These are phyloP conservation scores for Taurulus bubalis DNA, from an alignment of 2,113 vertebrate genomes.

Conservation along the genomic window DNA sequence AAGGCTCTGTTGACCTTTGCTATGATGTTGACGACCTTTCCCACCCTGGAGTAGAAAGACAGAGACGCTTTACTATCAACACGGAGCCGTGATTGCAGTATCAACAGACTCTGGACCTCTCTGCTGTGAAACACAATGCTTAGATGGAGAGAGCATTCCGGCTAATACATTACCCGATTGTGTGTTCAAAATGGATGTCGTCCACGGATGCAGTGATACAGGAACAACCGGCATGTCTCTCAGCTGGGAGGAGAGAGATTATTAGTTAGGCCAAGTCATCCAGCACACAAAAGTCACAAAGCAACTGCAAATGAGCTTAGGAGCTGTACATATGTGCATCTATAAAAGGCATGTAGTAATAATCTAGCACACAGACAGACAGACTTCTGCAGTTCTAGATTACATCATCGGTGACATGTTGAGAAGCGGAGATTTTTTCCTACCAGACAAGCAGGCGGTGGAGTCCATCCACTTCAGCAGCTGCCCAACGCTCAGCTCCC, in stretches of 20 bases:
- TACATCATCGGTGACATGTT: not conserved
- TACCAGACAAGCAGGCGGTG: slow-evolving; percentile 94
- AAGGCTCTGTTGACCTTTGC: slow-evolving; percentile 99
- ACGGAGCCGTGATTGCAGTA: slow-evolving; percentile 32
- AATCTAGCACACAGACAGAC: not conserved
- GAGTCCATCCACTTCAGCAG: slow-evolving; percentile 99
- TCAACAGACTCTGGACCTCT: slow-evolving; percentile 35
- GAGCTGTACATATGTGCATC: not conserved
- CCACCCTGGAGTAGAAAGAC: slow-evolving; percentile 85
- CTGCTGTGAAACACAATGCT: not conserved
- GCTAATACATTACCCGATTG: slow-evolving; percentile 88
- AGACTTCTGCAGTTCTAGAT: no score
- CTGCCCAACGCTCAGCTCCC: slow-evolving; percentile 92
- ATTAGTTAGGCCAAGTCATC: not conserved
- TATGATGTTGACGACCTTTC: slow-evolving; percentile 96
- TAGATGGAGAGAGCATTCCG: no score
- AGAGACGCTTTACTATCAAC: slow-evolving; percentile 47
- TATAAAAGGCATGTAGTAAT: not conserved
- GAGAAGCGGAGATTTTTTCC: slow-evolving; percentile 30
- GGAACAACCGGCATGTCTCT: slow-evolving; percentile 94
- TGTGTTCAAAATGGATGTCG: slow-evolving; percentile 97
- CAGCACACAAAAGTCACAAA: not conserved
- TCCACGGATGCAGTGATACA: slow-evolving; percentile 98
- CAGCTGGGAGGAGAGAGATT: slow-evolving; percentile 83
- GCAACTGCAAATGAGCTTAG: not conserved